Evolutionary conservation across 2,797 vertebrate species (phyloP).

Genomic region (Tokudaia muenninki): DNA sequence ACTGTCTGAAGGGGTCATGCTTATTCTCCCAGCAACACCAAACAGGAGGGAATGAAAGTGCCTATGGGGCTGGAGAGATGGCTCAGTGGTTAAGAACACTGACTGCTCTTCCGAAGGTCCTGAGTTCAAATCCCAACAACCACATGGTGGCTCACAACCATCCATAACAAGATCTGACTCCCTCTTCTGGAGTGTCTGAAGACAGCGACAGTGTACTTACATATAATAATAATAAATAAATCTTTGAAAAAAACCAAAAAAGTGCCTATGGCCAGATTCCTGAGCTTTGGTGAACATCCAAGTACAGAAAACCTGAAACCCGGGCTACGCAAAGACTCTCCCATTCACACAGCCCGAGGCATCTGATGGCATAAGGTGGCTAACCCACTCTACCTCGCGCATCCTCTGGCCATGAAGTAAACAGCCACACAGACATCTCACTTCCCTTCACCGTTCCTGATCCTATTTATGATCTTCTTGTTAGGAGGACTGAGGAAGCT

Average conservation of each 20-base stretch:
- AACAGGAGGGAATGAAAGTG: neutral
- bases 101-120: no score
- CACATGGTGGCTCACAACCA: no score
- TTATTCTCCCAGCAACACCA: neutral
- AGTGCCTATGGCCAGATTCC: neutral
- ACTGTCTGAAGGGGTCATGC: neutral
- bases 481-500: neutral
- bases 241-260: no score
- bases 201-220: no score
- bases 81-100: no score
- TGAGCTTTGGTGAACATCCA: neutral
- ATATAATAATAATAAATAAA: no score
- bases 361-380: accelerated
- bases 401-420: neutral
- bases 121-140: no score
- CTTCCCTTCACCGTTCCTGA: neutral
- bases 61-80: neutral
- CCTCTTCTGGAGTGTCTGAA: no score
- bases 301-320: neutral
- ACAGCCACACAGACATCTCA: neutral
- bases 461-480: neutral
- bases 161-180: no score
- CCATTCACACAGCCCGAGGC: neutral
- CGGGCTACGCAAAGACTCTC: accelerated
- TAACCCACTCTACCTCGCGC: neutral